A percentile compares a stretch with the other conserved stretches of the same genome.
Conservation (phyloP, 2,888 invertebrate species). For the Cacoxenus indagator region DNA sequence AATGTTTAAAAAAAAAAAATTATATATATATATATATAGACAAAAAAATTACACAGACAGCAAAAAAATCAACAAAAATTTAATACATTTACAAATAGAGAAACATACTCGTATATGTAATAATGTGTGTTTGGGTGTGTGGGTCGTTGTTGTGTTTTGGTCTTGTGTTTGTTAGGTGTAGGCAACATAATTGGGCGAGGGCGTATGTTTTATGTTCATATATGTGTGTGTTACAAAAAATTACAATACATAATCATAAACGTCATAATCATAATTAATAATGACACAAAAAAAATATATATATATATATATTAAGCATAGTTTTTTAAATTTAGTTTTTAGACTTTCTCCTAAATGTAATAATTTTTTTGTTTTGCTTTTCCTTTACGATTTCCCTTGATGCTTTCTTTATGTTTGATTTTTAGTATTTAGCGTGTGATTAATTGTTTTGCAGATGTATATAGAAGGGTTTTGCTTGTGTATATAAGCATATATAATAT, state of each 20-base stretch:
- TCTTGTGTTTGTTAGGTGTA: not conserved
- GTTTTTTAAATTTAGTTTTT: not conserved
- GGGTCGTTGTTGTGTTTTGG: not conserved
- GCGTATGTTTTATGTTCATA: not conserved
- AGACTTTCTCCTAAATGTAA: not conserved
- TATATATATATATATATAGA: no score
- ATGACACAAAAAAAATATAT: no score
- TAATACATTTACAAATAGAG: slow-evolving; percentile 57
- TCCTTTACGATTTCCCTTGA: not conserved
- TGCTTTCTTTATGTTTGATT: not conserved
- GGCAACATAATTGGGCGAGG: not conserved
- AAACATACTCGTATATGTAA: not conserved
- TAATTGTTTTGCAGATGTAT: not conserved
- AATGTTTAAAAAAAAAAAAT: slow-evolving; percentile 60
- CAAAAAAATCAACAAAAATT: slow-evolving; percentile 63
- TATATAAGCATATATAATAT: not conserved
- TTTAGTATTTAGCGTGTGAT: not conserved
- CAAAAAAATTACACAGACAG: slow-evolving; percentile 56
- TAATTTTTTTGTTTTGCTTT: not conserved
- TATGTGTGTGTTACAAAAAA: not conserved
- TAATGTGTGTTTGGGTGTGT: slow-evolving; percentile 18
- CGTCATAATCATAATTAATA: slow-evolving; percentile 3
- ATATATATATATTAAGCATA: slow-evolving; percentile 37
- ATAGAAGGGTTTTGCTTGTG: not conserved
- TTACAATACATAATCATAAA: not conserved